Base-by-base conservation (phyloP, 2,113 vertebrate genomes). In the Aspiorhynchus laticeps region DNA sequence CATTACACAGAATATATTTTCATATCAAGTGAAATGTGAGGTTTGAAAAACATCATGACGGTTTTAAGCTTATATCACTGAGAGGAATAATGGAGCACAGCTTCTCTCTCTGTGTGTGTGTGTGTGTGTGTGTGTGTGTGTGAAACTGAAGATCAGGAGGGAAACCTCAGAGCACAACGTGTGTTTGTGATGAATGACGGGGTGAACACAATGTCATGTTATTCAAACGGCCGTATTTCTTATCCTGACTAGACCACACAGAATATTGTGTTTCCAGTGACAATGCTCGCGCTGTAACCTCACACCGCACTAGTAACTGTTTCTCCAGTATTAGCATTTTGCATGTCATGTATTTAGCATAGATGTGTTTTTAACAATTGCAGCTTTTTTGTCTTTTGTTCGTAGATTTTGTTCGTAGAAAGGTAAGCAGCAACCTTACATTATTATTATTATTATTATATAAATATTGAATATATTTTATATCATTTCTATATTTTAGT, bases 1-100 rank as follows among this genome's bases (percentile, higher is more conserved):
- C 78, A 63, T 87, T 63, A 59, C 84, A 80, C 71, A 51, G 73
- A 53, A 91, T 88, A 88, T 85, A 90, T 91, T 89, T 87, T 85
- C 85, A 88, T 88, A 86, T 43, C 51, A 89, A 91, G 84, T 91
- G 89, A 90, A 91, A 90, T 71, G 80, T 85, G 87, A 91, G 86
- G 74, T 78, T 81, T 83, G 24, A 80, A 80, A 87, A 88, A 82
- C 83, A 71, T 85, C 43, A 86, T 90, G 61, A 78, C 86, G 17
- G 80, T 83, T 2, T 4, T 69, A 61, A 36, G 15, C 65, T 79
- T 36, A 43, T 46, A 36, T 84, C 59, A 41, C 19, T 73, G 1
- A 7, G 69, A 73, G 36, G 36, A 41, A 73, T 41, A 24, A 28
- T 65, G 63, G 63, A 85, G 86, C 83, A 89, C 79, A 86, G 59